Conservation (phyloP, 2,797 vertebrate species). For the Halcyon badia region DNA sequence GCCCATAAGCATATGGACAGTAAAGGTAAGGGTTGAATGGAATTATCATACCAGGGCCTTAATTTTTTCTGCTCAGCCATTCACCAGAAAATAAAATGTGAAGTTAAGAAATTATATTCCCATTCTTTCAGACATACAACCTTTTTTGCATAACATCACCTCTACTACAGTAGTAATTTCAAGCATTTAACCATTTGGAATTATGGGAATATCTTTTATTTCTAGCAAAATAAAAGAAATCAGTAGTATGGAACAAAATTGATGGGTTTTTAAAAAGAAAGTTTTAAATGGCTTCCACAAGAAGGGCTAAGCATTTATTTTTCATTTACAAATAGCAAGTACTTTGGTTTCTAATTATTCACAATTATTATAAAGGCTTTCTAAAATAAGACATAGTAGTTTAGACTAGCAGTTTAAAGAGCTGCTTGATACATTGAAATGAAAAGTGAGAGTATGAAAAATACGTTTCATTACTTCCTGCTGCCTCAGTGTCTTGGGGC, state of each 20-base stretch:
- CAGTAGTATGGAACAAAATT: background rate
- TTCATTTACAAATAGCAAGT: conserved; percentile 67
- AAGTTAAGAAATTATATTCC: background rate
- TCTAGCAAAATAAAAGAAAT: background rate
- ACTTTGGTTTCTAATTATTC: conserved; percentile 56
- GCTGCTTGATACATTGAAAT: conserved; percentile 22
- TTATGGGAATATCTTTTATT: background rate
- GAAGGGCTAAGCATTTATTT: conserved; percentile 58
- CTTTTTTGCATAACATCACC: background rate
- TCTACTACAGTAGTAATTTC: background rate
- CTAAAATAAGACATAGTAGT: conserved; percentile 59
- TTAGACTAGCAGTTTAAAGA: conserved; percentile 47
- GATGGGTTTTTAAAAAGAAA: conserved; percentile 8
- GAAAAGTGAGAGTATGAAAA: conserved; percentile 56
- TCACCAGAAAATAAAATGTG: background rate
- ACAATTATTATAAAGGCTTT: conserved; percentile 61
- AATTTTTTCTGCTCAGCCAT: background rate
- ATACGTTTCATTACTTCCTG: conserved; percentile 35
- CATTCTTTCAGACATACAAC: background rate
- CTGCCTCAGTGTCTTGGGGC: background rate
- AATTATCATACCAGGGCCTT: background rate
- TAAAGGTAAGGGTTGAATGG: background rate
- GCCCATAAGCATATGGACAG: background rate
- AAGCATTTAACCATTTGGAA: background rate
- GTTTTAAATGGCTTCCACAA: conserved; percentile 31